Base-by-base conservation (phyloP, 2,797 vertebrate species). In the Mus caroli region DNA sequence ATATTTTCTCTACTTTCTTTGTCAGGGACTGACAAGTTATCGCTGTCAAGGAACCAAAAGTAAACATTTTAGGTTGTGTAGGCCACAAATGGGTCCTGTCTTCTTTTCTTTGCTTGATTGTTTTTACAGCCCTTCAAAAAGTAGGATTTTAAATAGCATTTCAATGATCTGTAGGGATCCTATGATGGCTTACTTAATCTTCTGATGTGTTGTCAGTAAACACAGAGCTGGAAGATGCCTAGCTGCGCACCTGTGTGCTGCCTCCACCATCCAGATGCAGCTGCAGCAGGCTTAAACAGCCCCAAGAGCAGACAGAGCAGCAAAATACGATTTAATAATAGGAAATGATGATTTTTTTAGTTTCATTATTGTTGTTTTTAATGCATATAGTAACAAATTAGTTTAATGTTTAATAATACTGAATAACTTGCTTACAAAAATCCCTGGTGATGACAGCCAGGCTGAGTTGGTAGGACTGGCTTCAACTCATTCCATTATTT, bases 361-460 rank as follows among this genome's bases (percentile, higher is more conserved):
- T 92, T 88, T 83, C 69, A 31, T 86, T 88, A 50, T 40, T 31
- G 73, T 90, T 88, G 24, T 60, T 86, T 94, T 94, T 88, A 46
- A 46, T 64, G 77, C 60, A 64, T 54, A 60, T 82, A 88, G 76
- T 80, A 40, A 0, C 52, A 83, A 54, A 0, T 56, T 94, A 88
- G 71, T 62, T 95, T 76, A 50, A 78, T 93, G 91, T 96, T 90
- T 92, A 94, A 60, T 80, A 80, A 24, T 46, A 14, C 78, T 94
- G 79, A 88, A 88, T 24, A 93, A 40, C 52, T 50, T 34, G 54
- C n/a, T 73, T 91, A 22, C 71, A 90, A 64, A 94, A 78, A 89
- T 71, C 78, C 52, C 52, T 31, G 93, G 1, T 71, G 80, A 94
- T 85, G 64, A 54, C 34, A 85, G 0, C 85, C 19, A 19, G 58